Base-by-base conservation (phyloP, 2,113 vertebrate genomes). In the Gila orcuttii region DNA sequence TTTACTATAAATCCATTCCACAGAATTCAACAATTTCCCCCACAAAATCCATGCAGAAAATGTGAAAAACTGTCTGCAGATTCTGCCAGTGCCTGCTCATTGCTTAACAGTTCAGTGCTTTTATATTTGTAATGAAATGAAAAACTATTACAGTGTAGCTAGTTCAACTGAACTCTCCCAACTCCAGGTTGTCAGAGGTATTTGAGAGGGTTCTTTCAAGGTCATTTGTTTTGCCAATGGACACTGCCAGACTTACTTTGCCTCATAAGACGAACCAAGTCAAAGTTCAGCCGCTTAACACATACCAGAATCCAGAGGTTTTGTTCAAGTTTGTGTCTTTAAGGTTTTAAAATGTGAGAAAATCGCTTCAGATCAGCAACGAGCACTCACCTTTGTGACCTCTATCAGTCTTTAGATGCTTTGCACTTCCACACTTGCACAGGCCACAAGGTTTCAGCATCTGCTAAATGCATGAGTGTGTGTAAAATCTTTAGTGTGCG, bases 401-500 rank as follows among this genome's bases (percentile, higher is more conserved):
- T 73, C 68, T 25, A 83, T 73, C 68, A 36, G 50, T 57, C 82
- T 69, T 82, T 19, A 83, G 47, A 83, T 73, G 50, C 64, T 73
- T 80, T 28, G 36, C 79, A 3, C 59, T 81, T 81, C 60, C 50
- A 59, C 68, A 25, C 50, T 42, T 57, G 47, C 66, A 73, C 68
- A 71, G 47, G 21, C 68, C 82, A 33, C 82, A 83, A 73, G 52
- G 47, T 42, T 73, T 73, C 68, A 57, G 82, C 82, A 83, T 83
- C 82, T 83, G 82, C 68, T 36, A 83, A 83, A 83, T 74, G 82
- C 68, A 73, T 73, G 82, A 59, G 82, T 28, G 75, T 79, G 84
- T 79, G 62, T 85, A 73, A 83, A 73, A 73, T 83, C 66, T 83
- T 83, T 83, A 74, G 84, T 79, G 75, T 79, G 75, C n/a, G 31